phyloP scores from a whole-genome alignment of 2,888 invertebrate genomes.

The Temnothorax ravouxi region DNA sequence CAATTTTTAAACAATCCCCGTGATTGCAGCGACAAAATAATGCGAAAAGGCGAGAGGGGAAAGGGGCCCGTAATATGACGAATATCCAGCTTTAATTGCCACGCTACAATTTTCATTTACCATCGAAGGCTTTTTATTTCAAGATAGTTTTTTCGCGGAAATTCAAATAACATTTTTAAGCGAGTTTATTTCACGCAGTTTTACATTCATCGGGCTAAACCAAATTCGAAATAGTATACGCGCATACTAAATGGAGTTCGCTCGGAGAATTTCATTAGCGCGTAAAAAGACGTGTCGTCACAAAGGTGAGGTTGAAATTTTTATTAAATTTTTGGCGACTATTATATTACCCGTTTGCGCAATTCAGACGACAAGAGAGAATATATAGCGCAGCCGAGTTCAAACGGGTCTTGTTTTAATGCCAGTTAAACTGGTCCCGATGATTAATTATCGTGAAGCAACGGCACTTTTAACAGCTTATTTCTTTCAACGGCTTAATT shows the following conservation, averaged over 20 bases:
- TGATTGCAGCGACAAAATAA: conserved; percentile 43
- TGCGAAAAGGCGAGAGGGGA: neutral
- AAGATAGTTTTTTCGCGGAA: conserved; percentile 23
- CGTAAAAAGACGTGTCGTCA: conserved; percentile 18
- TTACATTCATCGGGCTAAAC: conserved; percentile 36
- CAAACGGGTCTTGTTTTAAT: conserved; percentile 42
- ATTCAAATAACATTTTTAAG: conserved; percentile 49
- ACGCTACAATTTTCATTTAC: conserved; percentile 47
- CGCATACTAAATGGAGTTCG: conserved; percentile 25
- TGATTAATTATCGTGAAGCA: conserved; percentile 45
- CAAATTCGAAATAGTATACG: conserved; percentile 36
- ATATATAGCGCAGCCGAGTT: conserved; percentile 37
- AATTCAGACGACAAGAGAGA: neutral
- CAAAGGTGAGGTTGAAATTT: conserved; percentile 29
- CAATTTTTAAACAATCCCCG: conserved; percentile 27
- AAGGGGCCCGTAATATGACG: neutral
- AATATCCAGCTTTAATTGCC: conserved; percentile 44
- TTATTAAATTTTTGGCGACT: conserved; percentile 34
- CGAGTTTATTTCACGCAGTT: conserved; percentile 51
- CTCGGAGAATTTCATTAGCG: conserved; percentile 29
- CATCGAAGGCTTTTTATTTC: conserved; percentile 29
- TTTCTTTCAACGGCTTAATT: conserved; percentile 50
- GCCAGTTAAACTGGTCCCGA: conserved; percentile 23
- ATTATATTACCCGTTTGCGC: neutral
- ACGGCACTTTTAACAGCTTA: conserved; percentile 37